Percentiles rank a stretch among this genome's conserved stretches.
These are phyloP conservation scores for Strigamia crassipes DNA, from an alignment of 2,888 invertebrate genomes.

Conservation along the genomic window DNA sequence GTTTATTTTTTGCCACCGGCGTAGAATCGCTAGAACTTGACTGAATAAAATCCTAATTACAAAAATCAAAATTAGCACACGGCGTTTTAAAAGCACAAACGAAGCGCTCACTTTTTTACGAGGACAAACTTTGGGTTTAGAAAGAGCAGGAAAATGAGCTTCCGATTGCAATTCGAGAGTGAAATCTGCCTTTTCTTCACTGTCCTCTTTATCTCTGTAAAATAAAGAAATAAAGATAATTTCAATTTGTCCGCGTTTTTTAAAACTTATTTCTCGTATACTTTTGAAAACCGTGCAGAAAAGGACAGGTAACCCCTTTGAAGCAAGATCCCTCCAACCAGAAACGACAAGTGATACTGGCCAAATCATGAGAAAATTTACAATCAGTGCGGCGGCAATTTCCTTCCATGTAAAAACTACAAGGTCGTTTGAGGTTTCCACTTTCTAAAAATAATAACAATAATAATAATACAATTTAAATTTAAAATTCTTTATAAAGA, in stretches of 20 bases:
- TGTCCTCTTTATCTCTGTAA: constrained; percentile 31
- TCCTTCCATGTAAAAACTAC: constrained; percentile 62
- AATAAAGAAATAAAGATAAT: not conserved
- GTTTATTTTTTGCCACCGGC: constrained; percentile 37
- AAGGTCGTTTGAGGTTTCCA: constrained; percentile 57
- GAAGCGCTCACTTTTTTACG: constrained; percentile 43
- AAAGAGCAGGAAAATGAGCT: constrained; percentile 46
- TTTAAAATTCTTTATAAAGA: not conserved
- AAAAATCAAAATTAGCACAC: not conserved
- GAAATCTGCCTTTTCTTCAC: constrained; percentile 43
- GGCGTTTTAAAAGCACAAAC: not conserved
- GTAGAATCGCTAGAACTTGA: constrained; percentile 46
- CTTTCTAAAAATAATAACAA: constrained; percentile 48
- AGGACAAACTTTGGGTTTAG: constrained; percentile 38
- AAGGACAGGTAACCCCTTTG: constrained; percentile 57
- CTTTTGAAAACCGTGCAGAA: constrained; percentile 50
- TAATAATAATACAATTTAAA: not conserved
- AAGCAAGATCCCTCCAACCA: constrained; percentile 62
- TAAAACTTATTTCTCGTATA: not conserved
- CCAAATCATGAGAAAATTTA: constrained; percentile 62
- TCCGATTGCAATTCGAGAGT: constrained; percentile 46
- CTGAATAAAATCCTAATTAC: constrained; percentile 36
- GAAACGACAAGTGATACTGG: constrained; percentile 61
- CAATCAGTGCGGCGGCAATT: constrained; percentile 61
- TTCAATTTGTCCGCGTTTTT: not conserved